phyloP scores from a whole-genome alignment of 2,888 invertebrate species.

The Hecatera dysodea region DNA sequence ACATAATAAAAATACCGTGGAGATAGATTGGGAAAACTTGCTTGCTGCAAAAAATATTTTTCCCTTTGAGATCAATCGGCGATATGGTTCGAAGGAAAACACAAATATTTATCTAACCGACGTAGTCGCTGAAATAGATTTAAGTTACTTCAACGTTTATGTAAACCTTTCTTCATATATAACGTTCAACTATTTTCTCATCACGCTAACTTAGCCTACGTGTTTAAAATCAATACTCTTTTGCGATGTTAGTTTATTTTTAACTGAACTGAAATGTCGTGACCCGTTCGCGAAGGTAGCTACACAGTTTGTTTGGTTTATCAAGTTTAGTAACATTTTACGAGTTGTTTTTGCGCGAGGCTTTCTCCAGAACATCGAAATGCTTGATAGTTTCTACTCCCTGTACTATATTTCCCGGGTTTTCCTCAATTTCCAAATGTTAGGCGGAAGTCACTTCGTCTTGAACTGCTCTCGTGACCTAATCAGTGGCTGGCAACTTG shows the following conservation, averaged over 20 bases:
- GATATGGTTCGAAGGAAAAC: conserved; percentile 70
- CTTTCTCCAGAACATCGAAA: neutral
- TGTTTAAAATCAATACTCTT: conserved; percentile 43
- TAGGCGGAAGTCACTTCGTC: conserved; percentile 7
- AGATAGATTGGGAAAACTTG: conserved; percentile 64
- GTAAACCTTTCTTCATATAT: neutral
- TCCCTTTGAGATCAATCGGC: conserved; percentile 69
- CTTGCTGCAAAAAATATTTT: conserved; percentile 70
- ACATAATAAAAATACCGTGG: conserved; percentile 57
- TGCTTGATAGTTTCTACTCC: conserved; percentile 3
- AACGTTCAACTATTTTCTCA: conserved; percentile 20
- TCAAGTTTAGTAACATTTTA: conserved; percentile 23
- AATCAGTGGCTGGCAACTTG: conserved; percentile 50
- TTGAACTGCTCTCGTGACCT: conserved; percentile 28
- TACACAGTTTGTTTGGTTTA: conserved; percentile 19
- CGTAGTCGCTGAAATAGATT: conserved; percentile 36
- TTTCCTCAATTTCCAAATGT: conserved; percentile 31
- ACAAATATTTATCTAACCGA: conserved; percentile 74
- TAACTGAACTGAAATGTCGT: conserved; percentile 31
- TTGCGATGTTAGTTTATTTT: conserved; percentile 49
- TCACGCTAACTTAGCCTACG: conserved; percentile 30
- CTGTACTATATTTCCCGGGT: neutral
- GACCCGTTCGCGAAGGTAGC: conserved; percentile 15
- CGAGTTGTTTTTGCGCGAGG: conserved; percentile 9
- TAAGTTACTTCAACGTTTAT: conserved; percentile 38